These are phyloP conservation scores for Hyppa rectilinea DNA, from an alignment of 2,888 invertebrate genomes.

Conservation along the genomic window DNA sequence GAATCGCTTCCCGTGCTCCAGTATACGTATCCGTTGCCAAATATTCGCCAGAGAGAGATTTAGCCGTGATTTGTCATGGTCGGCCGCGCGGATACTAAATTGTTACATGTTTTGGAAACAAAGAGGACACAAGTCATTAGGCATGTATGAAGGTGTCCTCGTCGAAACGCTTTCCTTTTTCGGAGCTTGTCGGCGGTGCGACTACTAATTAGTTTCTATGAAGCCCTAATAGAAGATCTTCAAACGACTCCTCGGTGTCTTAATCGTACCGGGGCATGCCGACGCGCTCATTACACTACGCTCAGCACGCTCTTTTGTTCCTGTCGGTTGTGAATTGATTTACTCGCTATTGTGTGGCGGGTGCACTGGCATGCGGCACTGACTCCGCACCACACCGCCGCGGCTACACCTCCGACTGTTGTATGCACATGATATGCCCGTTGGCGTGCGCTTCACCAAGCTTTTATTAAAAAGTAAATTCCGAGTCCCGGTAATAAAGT, in stretches of 20 bases:
- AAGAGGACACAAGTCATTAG: slow-evolving; percentile 78
- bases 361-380: slow-evolving; percentile 52
- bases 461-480: slow-evolving; percentile 82
- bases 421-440: slow-evolving; percentile 74
- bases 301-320: slow-evolving; percentile 79
- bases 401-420: slow-evolving; percentile 66
- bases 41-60: slow-evolving; percentile 69
- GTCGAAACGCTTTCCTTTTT: slow-evolving; percentile 78
- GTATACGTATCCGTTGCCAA: slow-evolving; percentile 74
- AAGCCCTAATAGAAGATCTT: slow-evolving; percentile 75
- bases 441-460: slow-evolving; percentile 65
- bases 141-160: slow-evolving; percentile 76
- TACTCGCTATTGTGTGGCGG: slow-evolving; percentile 83
- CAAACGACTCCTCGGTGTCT: slow-evolving; percentile 78
- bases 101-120: slow-evolving; percentile 68
- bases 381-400: slow-evolving; percentile 47
- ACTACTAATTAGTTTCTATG: slow-evolving; percentile 83
- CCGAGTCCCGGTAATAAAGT: slow-evolving; percentile 67
- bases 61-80: slow-evolving; percentile 70
- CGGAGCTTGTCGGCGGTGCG: slow-evolving; percentile 72
- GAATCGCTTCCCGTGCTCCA: slow-evolving; percentile 72
- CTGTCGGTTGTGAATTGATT: slow-evolving; percentile 83
- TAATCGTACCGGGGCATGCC: slow-evolving; percentile 76
- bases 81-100: slow-evolving; percentile 64
- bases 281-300: slow-evolving; percentile 75